Conservation (phyloP, 2,888 invertebrate genomes). For the Athrips mouffetella region DNA sequence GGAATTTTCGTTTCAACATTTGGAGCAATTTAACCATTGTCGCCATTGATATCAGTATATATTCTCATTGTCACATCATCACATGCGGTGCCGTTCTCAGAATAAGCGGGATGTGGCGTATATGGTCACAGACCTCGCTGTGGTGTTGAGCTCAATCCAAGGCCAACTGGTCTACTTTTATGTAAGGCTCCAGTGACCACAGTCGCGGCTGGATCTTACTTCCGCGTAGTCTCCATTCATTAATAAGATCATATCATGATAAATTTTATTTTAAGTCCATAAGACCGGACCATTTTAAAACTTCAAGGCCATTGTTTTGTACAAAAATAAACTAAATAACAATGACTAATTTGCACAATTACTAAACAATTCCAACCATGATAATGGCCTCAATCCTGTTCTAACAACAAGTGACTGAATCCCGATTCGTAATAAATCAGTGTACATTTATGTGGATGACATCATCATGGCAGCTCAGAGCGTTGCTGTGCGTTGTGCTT, state of each 20-base stretch:
- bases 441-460: conserved; percentile 37
- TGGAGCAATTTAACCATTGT: background rate
- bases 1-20: no score
- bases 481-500: conserved; percentile 25
- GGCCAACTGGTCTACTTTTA: conserved; percentile 38
- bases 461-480: conserved; percentile 35
- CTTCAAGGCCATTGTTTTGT: background rate
- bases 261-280: no score
- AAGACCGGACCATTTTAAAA: no score
- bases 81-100: background rate
- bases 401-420: conserved; percentile 5
- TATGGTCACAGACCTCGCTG: conserved; percentile 51
- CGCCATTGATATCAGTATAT: background rate
- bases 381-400: background rate
- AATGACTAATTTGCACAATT: background rate
- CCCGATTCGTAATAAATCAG: conserved; percentile 13
- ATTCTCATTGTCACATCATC: conserved; percentile 5
- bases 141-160: conserved; percentile 33
- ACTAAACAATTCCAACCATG: background rate
- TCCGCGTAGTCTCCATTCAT: conserved; percentile 16
- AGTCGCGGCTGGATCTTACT: conserved; percentile 9
- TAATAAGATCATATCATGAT: no score
- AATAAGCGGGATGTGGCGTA: conserved; percentile 29
- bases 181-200: conserved; percentile 9
- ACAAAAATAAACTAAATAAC: no score